phyloP scores from a whole-genome alignment of 1,140 invertebrate species.

The Atta cephalotes region DNA sequence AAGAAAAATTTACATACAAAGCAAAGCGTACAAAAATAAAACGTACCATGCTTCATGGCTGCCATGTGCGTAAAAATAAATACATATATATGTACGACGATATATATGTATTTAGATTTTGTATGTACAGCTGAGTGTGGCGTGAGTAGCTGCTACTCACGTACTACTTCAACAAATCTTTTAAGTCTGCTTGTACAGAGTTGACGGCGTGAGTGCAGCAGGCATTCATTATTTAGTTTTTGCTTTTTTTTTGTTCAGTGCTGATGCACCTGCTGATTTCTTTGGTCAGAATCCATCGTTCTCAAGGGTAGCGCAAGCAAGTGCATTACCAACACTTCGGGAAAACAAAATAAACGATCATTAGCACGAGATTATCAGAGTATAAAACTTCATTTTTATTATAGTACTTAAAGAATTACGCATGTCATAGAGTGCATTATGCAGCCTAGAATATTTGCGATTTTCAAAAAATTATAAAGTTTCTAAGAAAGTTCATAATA shows the following conservation, averaged over 20 bases:
- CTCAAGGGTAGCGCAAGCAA: slow-evolving; percentile 82
- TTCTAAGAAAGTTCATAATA: neutral
- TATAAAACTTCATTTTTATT: slow-evolving; percentile 47
- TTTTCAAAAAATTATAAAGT: neutral
- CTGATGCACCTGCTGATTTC: slow-evolving; percentile 81
- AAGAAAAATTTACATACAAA: slow-evolving; percentile 78
- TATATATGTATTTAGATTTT: slow-evolving; percentile 66
- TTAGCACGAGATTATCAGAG: slow-evolving; percentile 69
- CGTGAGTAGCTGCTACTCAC: slow-evolving; percentile 83
- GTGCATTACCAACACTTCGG: slow-evolving; percentile 83
- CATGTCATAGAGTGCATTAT: slow-evolving; percentile 6
- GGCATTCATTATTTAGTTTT: slow-evolving; percentile 85
- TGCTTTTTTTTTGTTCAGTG: slow-evolving; percentile 81
- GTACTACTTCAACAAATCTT: slow-evolving; percentile 82
- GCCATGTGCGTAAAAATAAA: slow-evolving; percentile 86
- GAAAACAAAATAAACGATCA: slow-evolving; percentile 78
- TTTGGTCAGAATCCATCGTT: slow-evolving; percentile 84
- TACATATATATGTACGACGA: slow-evolving; percentile 67
- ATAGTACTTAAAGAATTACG: slow-evolving; percentile 46
- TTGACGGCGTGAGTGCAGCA: slow-evolving; percentile 82
- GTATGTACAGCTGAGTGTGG: slow-evolving; percentile 79
- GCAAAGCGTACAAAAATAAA: slow-evolving; percentile 80
- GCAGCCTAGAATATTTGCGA: neutral
- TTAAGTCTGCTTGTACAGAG: slow-evolving; percentile 83
- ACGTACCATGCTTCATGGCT: slow-evolving; percentile 87